Evolutionary conservation across 2,888 invertebrate genomes (phyloP).

Genomic region (Megastigmus dorsalis): DNA sequence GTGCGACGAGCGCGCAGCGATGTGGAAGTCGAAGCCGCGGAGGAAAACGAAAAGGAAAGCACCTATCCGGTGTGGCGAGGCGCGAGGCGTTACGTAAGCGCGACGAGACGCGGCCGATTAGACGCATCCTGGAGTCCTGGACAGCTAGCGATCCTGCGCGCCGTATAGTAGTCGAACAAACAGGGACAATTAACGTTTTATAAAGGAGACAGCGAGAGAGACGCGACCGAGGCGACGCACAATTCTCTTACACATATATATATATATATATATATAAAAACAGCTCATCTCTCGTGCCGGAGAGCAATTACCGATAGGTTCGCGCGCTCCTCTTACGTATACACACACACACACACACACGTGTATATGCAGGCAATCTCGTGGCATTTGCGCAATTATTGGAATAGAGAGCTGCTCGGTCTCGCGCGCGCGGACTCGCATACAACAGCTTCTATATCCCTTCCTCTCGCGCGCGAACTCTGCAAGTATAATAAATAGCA

Average conservation of each 20-base stretch:
- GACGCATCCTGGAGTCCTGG: conserved; percentile 13
- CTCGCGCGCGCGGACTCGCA: conserved; percentile 37
- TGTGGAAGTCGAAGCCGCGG: too few species aligned
- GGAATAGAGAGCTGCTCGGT: conserved; percentile 64
- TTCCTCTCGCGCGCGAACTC: neutral
- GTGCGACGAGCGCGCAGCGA: too few species aligned
- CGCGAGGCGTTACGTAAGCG: conserved; percentile 8
- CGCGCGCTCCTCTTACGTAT: conserved; percentile 63
- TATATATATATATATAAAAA: too few species aligned
- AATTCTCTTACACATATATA: neutral
- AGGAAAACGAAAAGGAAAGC: conserved; percentile 15
- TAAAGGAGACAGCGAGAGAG: conserved; percentile 13
- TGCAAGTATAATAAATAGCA: conserved; percentile 70
- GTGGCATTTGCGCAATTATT: conserved; percentile 72
- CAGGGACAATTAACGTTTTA: conserved; percentile 44
- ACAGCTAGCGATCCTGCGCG: neutral
- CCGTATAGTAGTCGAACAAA: neutral
- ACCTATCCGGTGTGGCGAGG: neutral
- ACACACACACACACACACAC: too few species aligned
- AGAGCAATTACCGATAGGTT: conserved; percentile 65
- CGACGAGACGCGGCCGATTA: neutral
- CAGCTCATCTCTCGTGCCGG: conserved; percentile 21
- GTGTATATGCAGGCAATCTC: conserved; percentile 68
- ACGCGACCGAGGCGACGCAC: neutral
- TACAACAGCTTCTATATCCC: too few species aligned